Conservation (phyloP, 1,140 invertebrate species). For the Heliconius melpomene region DNA sequence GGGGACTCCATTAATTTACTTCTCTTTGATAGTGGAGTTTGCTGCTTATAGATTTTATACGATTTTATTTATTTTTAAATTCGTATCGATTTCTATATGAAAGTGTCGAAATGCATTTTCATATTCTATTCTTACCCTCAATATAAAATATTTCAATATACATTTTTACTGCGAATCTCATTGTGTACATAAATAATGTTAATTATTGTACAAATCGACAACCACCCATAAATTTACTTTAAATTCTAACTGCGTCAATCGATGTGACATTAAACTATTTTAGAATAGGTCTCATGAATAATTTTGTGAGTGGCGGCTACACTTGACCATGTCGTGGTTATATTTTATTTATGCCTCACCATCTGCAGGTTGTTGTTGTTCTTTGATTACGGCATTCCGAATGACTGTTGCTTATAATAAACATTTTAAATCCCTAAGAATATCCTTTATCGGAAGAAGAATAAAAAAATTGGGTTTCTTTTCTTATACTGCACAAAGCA, state of each 20-base stretch:
- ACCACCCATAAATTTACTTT: too few species aligned
- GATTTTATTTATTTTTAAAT: too few species aligned
- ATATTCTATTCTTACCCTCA: too few species aligned
- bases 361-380: neutral
- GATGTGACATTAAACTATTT: neutral
- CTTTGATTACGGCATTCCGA: too few species aligned
- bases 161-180: too few species aligned
- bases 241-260: neutral
- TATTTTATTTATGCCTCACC: neutral
- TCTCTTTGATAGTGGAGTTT: neutral
- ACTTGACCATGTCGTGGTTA: neutral
- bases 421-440: neutral
- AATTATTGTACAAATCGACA: neutral
- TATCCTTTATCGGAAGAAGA: neutral
- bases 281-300: neutral
- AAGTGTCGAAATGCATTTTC: too few species aligned
- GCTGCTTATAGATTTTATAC: neutral
- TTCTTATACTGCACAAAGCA: too few species aligned
- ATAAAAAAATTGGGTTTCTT: neutral
- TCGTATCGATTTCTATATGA: too few species aligned
- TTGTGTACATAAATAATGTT: neutral
- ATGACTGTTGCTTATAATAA: neutral
- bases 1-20: slow-evolving; percentile 35
- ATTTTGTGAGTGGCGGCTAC: neutral
- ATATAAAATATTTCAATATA: too few species aligned